Evolutionary conservation across 2,888 invertebrate genomes (phyloP), one percentile per base, ranked within the genome.

Genomic region (Linnaemya tessellans): DNA sequence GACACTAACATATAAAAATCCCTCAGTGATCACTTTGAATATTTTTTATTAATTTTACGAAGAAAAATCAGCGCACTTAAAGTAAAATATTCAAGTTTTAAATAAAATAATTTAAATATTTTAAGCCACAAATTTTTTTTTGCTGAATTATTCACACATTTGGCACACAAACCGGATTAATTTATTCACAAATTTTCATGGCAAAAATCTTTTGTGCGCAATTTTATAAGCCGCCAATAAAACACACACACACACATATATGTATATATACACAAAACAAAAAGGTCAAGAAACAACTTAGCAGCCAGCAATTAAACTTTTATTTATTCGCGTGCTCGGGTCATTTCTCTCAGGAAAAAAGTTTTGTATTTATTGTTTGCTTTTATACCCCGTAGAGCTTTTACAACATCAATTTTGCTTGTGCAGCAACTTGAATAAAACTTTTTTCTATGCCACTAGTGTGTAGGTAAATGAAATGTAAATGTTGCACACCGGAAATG

Each of bases 241-340:
- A 13, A 9, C 5, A 58, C 7, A 41, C 18, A 20, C 10, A 20
- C 18, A 20, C 7, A 22, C 4, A 11, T 41, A 30, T 2, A 41
- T 1, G 1, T 1, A 22, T 7, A 58, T 10, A 30, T 25, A 65
- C 11, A 43, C n/a, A 64, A 43, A 8, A 43, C 38, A 65, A 49
- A 51, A 60, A 62, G 84, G 73, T 80, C 80, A 80, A 71, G 67
- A 71, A 70, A 70, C 13, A 79, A 84, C 62, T 79, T 85, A 51
- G 49, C 79, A 65, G 79, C 78, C 74, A 79, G 74, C 78, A 85
- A 79, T 85, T 81, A 85, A 85, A 70, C 58, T 56, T 85, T 74
- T 81, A 70, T 81, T 85, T 85, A 85, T 75, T 78, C 84, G 68
- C 79, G 78, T 38, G 73, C 77, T 56, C 46, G 80, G 67, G 81